phyloP scores from a whole-genome alignment of 2,113 vertebrate species.

The human region GRCh38 chr15:60539501-60540000 shows the following conservation, averaged over 20 bases:
- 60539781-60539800: neutral
- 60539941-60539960: constrained; percentile 3
- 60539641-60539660: neutral
- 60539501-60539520: neutral
- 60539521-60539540: neutral
- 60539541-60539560: neutral
- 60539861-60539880: neutral
- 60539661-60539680: neutral
- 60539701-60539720: neutral
- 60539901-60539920: neutral
- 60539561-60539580: neutral
- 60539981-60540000: neutral
- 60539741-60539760: neutral
- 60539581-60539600: neutral
- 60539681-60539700: neutral
- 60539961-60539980: neutral
- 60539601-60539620: neutral
- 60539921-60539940: neutral
- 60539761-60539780: neutral
- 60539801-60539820: neutral
- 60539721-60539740: neutral
- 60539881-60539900: neutral
- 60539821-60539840: neutral
- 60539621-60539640: neutral
- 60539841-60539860: neutral